phyloP scores from a whole-genome alignment of 2,797 vertebrate genomes.

The Peromyscus nudipes region DNA sequence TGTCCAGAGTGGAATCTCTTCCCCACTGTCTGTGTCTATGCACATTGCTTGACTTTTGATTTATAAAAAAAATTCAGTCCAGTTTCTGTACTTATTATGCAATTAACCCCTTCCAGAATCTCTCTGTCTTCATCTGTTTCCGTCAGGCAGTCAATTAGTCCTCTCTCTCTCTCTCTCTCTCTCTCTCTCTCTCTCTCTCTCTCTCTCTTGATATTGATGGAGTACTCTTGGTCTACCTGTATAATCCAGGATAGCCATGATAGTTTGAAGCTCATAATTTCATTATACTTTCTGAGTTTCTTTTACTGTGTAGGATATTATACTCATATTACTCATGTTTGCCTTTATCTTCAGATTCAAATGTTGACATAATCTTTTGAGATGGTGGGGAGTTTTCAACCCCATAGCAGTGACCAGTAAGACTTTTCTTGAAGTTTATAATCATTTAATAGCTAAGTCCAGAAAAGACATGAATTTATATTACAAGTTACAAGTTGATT shows the following conservation, averaged over 20 bases:
- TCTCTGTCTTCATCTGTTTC: neutral
- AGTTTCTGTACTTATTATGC: neutral
- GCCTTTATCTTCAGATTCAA: neutral
- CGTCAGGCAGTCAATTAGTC: no score
- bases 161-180: neutral
- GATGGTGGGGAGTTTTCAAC: neutral
- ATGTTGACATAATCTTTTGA: neutral
- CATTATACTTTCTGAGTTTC: neutral
- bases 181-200: neutral
- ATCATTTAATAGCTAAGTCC: neutral
- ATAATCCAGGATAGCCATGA: neutral
- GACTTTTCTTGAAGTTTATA: neutral
- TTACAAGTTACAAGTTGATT: neutral
- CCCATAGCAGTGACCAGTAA: neutral
- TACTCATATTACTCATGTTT: neutral
- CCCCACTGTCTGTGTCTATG: neutral
- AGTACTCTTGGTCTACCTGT: neutral
- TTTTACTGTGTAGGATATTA: neutral
- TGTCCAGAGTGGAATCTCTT: fast-evolving
- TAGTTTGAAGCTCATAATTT: neutral
- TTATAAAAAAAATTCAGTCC: neutral
- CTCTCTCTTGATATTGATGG: neutral
- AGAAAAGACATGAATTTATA: neutral
- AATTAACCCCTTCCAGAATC: neutral
- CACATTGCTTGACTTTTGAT: no score